phyloP scores from a whole-genome alignment of 1,140 invertebrate species.

The Drosophila sp. region DNA sequence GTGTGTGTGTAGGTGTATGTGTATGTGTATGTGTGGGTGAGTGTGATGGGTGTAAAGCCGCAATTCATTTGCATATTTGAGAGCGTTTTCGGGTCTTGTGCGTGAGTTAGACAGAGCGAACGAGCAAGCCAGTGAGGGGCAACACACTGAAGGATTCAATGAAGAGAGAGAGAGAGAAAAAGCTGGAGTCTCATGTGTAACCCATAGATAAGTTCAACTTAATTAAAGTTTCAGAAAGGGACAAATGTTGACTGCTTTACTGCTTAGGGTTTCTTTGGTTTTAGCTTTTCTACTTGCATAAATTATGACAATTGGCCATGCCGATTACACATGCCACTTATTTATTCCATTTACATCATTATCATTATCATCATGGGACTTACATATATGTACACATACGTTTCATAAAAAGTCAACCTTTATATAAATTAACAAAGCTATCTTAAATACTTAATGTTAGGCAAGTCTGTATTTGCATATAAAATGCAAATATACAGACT shows the following conservation, averaged over 20 bases:
- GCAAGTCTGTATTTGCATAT: too few relatives aligned
- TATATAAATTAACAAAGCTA: not conserved
- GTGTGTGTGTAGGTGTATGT: slow-evolving; percentile 13
- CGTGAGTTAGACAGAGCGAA: slow-evolving; percentile 14
- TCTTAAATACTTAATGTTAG: too few relatives aligned
- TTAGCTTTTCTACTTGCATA: slow-evolving; percentile 55
- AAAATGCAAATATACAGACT: too few relatives aligned
- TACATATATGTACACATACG: slow-evolving; percentile 2
- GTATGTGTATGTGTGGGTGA: slow-evolving; percentile 19
- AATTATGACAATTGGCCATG: slow-evolving; percentile 67
- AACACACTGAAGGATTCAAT: slow-evolving; percentile 11
- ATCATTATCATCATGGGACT: slow-evolving; percentile 45
- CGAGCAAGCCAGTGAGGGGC: not conserved
- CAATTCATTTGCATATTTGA: slow-evolving; percentile 79
- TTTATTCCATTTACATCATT: slow-evolving; percentile 32
- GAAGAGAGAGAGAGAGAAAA: not conserved
- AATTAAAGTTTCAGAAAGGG: slow-evolving; percentile 73
- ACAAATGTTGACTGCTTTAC: slow-evolving; percentile 54
- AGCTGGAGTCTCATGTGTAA: slow-evolving; percentile 67
- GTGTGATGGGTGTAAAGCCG: slow-evolving; percentile 60
- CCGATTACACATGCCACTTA: slow-evolving; percentile 39
- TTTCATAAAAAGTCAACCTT: slow-evolving; percentile 18
- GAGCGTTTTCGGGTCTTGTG: slow-evolving; percentile 50
- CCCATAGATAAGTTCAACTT: slow-evolving; percentile 76
- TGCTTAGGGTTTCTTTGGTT: slow-evolving; percentile 24